These are phyloP conservation scores for Schizopygopsis pylzovi DNA, from an alignment of 2,797 vertebrate species.

Conservation along the genomic window DNA sequence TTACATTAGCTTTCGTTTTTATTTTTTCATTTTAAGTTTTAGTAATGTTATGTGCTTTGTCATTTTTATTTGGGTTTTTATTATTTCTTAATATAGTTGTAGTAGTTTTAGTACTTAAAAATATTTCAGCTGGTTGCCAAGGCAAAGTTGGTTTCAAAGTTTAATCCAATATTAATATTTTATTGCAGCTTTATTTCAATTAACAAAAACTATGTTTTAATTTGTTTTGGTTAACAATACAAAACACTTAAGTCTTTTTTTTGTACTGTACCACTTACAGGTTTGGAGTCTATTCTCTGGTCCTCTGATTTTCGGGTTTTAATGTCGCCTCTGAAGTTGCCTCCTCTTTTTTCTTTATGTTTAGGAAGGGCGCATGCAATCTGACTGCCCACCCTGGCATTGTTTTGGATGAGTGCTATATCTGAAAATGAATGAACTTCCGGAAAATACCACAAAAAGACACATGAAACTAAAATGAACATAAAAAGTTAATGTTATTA, in stretches of 20 bases:
- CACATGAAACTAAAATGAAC: background rate
- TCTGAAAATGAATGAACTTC: constrained; percentile 75
- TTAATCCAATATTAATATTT: background rate
- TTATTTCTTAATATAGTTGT: background rate
- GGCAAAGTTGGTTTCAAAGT: background rate
- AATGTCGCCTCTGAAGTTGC: background rate
- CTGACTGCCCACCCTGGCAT: constrained; percentile 86
- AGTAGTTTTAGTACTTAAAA: too few relatives aligned
- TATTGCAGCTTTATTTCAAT: background rate
- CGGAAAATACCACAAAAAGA: constrained; percentile 18
- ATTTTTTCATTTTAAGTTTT: background rate
- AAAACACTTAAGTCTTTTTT: background rate
- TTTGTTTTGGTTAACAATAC: background rate
- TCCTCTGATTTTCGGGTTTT: constrained; percentile 36
- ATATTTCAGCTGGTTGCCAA: too few relatives aligned
- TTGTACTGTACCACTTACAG: constrained; percentile 69
- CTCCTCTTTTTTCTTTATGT: constrained; percentile 45
- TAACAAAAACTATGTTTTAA: background rate
- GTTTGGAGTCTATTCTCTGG: constrained; percentile 55
- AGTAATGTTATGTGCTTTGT: background rate
- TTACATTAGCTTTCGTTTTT: too few relatives aligned
- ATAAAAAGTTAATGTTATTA: background rate
- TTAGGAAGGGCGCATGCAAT: constrained; percentile 85
- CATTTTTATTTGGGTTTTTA: background rate
- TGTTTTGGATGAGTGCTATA: constrained; percentile 89